Conservation (phyloP, 2,113 vertebrate species). For the Gopherus evgoodei region DNA sequence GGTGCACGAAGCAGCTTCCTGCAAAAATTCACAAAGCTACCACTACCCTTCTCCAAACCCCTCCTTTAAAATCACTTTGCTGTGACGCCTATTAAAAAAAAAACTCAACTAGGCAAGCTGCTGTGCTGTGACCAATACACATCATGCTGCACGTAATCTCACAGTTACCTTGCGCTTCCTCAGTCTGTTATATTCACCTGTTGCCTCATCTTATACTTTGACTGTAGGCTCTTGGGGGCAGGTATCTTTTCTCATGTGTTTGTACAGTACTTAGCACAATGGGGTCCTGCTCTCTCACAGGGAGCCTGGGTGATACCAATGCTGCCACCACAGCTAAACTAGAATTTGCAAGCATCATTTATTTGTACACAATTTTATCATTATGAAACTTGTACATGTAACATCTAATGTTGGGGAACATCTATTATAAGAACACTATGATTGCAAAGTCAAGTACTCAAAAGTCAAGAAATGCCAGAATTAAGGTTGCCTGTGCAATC, state of each 20-base stretch:
- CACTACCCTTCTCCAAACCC: not conserved
- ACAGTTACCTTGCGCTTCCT: not conserved
- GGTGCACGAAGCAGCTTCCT: not conserved
- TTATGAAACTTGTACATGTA: not conserved
- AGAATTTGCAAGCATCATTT: not conserved
- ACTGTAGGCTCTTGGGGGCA: not conserved
- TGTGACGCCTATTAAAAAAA: not conserved
- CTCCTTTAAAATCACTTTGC: not conserved
- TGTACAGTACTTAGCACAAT: not conserved
- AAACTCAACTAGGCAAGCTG: not conserved
- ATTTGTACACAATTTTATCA: not conserved
- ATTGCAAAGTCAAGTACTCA: not conserved
- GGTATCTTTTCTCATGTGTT: not conserved
- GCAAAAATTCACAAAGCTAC: not conserved
- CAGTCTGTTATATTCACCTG: not conserved
- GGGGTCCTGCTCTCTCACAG: not conserved
- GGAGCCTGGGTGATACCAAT: not conserved
- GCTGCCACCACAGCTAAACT: not conserved
- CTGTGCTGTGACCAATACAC: not conserved
- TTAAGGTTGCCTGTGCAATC: not conserved
- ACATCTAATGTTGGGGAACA: not conserved
- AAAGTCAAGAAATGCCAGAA: not conserved
- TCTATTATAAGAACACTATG: not conserved
- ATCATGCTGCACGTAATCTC: not conserved
- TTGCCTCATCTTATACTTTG: not conserved